Evolutionary conservation across 1,140 invertebrate species (phyloP).

Genomic region (Metaphire vulgaris): DNA sequence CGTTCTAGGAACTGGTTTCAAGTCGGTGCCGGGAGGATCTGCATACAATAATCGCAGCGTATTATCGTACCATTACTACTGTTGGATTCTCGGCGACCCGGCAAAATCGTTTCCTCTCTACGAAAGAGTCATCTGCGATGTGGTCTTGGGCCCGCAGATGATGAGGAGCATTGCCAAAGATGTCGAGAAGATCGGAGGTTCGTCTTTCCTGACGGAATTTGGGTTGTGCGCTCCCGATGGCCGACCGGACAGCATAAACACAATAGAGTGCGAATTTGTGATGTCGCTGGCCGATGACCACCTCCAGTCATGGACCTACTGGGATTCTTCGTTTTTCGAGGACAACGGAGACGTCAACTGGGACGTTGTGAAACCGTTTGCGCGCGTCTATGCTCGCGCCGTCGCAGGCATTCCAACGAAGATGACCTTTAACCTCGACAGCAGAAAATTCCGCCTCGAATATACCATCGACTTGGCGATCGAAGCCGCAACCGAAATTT

Average conservation of each 20-base stretch:
- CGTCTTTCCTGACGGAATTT: conserved; percentile 38
- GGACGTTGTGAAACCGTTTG: conserved; percentile 31
- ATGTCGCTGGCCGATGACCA: conserved; percentile 32
- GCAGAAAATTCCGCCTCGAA: conserved; percentile 23
- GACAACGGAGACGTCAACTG: conserved; percentile 18
- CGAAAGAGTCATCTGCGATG: conserved; percentile 33
- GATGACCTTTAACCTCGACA: conserved; percentile 28
- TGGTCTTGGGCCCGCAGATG: conserved; percentile 28
- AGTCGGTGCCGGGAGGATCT: conserved; percentile 32
- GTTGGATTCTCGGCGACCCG: conserved; percentile 32
- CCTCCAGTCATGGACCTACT: conserved; percentile 40
- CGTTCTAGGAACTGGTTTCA: conserved; percentile 35
- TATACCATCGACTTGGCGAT: conserved; percentile 25
- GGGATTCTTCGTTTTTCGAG: conserved; percentile 37
- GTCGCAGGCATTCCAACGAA: conserved; percentile 32
- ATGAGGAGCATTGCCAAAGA: conserved; percentile 24
- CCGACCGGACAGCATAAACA: conserved; percentile 19
- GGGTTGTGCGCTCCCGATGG: conserved; percentile 35
- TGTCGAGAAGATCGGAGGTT: conserved; percentile 31
- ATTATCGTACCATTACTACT: conserved; percentile 39
- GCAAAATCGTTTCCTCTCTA: background rate
- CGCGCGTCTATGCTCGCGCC: conserved; percentile 32
- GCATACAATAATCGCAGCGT: conserved; percentile 30
- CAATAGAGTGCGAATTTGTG: conserved; percentile 34
- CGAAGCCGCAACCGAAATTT: conserved; percentile 32